Percentiles rank a stretch among this genome's conserved stretches.
These are phyloP conservation scores for Clepsis dumicolana DNA, from an alignment of 2,888 invertebrate species.

Conservation along the genomic window DNA sequence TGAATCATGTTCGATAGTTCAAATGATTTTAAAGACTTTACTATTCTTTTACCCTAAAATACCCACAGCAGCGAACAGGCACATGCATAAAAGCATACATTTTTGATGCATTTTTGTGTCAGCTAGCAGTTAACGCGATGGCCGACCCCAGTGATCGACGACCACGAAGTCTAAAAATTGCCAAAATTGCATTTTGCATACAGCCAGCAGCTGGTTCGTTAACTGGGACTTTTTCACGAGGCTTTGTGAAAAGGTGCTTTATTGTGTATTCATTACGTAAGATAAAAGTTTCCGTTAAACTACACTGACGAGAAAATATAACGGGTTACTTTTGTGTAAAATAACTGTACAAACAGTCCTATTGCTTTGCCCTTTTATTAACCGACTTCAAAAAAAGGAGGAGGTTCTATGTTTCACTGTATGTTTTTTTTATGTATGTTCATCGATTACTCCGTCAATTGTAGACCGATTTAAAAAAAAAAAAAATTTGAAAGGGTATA, in stretches of 20 bases:
- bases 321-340: not conserved
- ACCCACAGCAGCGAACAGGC: not conserved
- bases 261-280: not conserved
- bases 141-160: slow-evolving; percentile 33
- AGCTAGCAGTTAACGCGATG: slow-evolving; percentile 30
- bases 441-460: too few species aligned
- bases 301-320: not conserved
- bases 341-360: not conserved
- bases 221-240: slow-evolving; percentile 10
- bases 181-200: slow-evolving; percentile 26
- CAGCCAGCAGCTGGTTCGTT: slow-evolving; percentile 17
- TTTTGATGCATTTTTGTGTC: slow-evolving; percentile 26
- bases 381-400: too few species aligned
- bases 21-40: not conserved
- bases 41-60: not conserved
- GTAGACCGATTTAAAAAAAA: too few species aligned
- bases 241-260: slow-evolving; percentile 21
- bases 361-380: not conserved
- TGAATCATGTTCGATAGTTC: not conserved
- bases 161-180: slow-evolving; percentile 31
- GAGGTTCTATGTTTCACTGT: too few species aligned
- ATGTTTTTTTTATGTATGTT: too few species aligned
- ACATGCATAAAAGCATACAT: slow-evolving; percentile 1
- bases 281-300: not conserved
- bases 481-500: too few species aligned